phyloP scores from a whole-genome alignment of 2,113 vertebrate genomes.

The Nipponia nippon region DNA sequence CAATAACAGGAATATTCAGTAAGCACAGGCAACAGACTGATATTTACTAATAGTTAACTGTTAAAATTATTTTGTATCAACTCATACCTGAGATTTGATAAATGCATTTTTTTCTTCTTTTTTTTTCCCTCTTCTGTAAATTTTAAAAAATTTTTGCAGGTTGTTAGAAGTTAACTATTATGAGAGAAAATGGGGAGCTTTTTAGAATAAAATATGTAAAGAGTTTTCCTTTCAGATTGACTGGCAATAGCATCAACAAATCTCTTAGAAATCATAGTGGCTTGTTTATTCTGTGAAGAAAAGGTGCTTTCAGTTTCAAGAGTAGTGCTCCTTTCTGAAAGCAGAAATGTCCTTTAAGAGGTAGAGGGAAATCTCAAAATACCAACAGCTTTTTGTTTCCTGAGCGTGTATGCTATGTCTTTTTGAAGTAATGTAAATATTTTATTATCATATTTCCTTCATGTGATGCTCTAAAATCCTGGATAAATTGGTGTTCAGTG shows the following conservation, averaged over 20 bases:
- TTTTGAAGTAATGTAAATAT: neutral
- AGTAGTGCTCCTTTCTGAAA: neutral
- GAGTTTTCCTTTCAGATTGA: neutral
- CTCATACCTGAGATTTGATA: neutral
- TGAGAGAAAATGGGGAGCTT: neutral
- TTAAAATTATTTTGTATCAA: neutral
- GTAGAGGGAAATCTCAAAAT: neutral
- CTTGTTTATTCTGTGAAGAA: neutral
- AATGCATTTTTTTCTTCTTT: neutral
- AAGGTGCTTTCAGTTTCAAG: neutral
- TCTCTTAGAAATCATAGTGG: neutral
- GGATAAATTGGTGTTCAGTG: neutral
- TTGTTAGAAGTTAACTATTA: neutral
- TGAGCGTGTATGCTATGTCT: fast-evolving
- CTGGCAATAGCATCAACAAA: neutral
- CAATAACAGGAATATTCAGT: neutral
- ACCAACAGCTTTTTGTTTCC: neutral
- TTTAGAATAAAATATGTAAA: neutral
- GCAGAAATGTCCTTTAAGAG: neutral
- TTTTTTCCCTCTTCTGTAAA: neutral
- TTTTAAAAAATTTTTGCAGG: neutral
- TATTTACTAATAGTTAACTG: neutral
- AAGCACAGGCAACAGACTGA: neutral
- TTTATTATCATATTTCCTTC: neutral
- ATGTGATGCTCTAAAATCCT: neutral